Conservation (phyloP, 2,113 vertebrate genomes). For the Paedocypris sp. region DNA sequence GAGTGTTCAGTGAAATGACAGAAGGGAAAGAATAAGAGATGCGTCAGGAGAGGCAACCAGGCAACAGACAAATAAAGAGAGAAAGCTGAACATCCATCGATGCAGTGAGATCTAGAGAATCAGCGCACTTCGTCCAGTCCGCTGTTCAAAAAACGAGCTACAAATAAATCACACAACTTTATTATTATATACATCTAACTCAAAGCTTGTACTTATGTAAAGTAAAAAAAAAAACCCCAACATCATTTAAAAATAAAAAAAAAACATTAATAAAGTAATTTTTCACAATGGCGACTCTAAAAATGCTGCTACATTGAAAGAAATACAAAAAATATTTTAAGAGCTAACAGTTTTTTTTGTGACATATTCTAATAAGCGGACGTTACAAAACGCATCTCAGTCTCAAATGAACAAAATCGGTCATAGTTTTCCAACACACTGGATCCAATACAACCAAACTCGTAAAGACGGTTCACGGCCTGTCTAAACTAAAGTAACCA, state of each 20-base stretch:
- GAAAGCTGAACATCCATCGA: slow-evolving; percentile 8
- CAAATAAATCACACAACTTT: no score
- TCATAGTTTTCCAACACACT: not conserved
- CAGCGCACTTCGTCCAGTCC: not conserved
- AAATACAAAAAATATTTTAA: no score
- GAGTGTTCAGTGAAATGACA: not conserved
- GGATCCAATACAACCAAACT: not conserved
- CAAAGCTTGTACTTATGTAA: no score
- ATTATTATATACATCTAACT: no score
- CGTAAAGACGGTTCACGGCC: not conserved
- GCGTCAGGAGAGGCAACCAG: not conserved
- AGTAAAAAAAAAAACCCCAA: no score
- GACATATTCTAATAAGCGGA: not conserved
- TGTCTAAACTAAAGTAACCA: not conserved
- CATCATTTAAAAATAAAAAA: no score
- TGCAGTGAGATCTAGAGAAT: slow-evolving; percentile 7
- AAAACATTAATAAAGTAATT: no score
- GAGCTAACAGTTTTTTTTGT: no score
- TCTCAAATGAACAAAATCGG: not conserved
- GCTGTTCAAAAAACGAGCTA: no score
- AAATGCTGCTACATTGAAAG: no score
- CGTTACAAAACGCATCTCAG: not conserved
- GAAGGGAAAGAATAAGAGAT: not conserved
- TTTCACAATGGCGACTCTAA: no score
- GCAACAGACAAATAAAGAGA: not conserved